Conservation (phyloP, 2,113 vertebrate genomes). For the Cyprinodon tularosa region DNA sequence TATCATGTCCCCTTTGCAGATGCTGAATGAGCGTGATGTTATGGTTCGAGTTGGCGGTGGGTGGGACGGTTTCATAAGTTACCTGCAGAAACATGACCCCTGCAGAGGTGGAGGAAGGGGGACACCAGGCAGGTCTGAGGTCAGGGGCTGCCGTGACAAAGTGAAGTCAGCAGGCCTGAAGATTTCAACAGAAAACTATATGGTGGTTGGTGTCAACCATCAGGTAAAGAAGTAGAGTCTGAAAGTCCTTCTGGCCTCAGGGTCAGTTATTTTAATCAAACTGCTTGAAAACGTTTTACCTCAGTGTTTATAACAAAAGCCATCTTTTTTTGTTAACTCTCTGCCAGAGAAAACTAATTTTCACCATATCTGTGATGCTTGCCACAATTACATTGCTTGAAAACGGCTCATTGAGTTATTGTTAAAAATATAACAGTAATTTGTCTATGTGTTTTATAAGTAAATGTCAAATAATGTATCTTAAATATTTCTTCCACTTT, state of each 20-base stretch:
- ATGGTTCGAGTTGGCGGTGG: slow-evolving; percentile 98
- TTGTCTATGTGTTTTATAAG: background rate
- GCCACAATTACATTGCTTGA: background rate
- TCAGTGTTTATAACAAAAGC: slow-evolving; percentile 3
- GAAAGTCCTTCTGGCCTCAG: slow-evolving; percentile 1
- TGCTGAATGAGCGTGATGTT: slow-evolving; percentile 97
- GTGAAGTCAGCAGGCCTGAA: slow-evolving; percentile 83
- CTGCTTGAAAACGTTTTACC: slow-evolving; percentile 4
- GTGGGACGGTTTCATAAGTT: slow-evolving; percentile 95
- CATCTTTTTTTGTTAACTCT: background rate
- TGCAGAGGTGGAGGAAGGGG: slow-evolving; percentile 85
- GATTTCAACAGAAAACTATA: slow-evolving; percentile 90
- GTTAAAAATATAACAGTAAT: background rate
- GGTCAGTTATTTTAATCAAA: slow-evolving; percentile 16
- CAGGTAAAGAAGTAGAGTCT: slow-evolving; percentile 85
- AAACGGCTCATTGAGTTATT: background rate
- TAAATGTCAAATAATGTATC: background rate
- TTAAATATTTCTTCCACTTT: background rate
- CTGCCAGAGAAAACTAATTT: background rate
- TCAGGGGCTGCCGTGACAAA: slow-evolving; percentile 85
- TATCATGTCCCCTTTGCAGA: slow-evolving; percentile 79
- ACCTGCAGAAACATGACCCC: slow-evolving; percentile 95
- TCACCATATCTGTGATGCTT: background rate
- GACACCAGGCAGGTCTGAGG: slow-evolving; percentile 83
- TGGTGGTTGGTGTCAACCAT: slow-evolving; percentile 92